Evolutionary conservation across 2,113 vertebrate species (phyloP).

Genomic region (Xiphias gladius): DNA sequence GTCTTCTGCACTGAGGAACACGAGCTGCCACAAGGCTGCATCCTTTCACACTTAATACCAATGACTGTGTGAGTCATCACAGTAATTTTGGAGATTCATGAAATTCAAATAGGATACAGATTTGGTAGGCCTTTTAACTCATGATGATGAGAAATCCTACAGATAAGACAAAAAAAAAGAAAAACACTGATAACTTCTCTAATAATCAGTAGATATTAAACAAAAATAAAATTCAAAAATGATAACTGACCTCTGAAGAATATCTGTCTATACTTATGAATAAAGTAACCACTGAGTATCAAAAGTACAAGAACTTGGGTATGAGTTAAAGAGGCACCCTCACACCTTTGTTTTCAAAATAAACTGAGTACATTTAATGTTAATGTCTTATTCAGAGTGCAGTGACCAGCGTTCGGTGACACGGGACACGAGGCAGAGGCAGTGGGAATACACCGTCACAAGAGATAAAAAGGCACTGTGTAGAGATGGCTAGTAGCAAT

Average conservation of each 20-base stretch:
- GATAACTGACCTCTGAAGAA: neutral
- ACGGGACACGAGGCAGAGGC: no score
- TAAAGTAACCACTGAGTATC: no score
- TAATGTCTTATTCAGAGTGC: neutral
- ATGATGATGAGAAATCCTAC: no score
- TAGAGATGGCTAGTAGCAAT: neutral
- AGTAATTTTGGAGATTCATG: neutral
- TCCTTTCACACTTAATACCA: neutral
- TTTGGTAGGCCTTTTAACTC: neutral
- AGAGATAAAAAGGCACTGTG: neutral
- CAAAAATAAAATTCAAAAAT: no score
- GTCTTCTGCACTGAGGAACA: neutral
- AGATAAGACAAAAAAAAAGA: neutral
- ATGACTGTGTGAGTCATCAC: neutral
- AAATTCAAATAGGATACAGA: neutral
- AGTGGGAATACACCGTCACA: neutral
- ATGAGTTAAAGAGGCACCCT: no score
- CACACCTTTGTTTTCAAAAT: neutral
- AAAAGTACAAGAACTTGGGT: no score
- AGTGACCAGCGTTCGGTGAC: neutral
- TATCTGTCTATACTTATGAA: neutral
- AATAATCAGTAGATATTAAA: no score
- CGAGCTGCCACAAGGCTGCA: slow-evolving; percentile 4
- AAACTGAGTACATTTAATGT: neutral
- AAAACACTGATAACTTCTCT: neutral